Conservation (phyloP, 2,113 vertebrate species). For the Alexandromys fortis region DNA sequence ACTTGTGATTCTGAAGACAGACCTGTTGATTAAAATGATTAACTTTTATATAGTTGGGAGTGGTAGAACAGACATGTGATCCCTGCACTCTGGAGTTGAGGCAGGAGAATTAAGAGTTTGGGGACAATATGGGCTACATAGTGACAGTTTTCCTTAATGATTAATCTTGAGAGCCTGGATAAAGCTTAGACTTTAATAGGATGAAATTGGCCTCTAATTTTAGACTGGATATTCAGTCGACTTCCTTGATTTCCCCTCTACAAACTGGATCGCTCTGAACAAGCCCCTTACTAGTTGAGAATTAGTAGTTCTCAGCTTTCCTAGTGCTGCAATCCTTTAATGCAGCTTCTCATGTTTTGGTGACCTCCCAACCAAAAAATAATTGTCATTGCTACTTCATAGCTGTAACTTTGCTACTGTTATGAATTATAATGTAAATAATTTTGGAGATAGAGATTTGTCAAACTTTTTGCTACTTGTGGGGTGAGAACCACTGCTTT, state of each 20-base stretch:
- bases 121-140: neutral
- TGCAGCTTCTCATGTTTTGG: neutral
- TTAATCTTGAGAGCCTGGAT: neutral
- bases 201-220: neutral
- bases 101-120: neutral
- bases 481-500: neutral
- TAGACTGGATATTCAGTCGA: neutral
- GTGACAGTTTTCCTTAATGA: neutral
- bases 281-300: neutral
- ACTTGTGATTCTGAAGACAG: neutral
- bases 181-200: neutral
- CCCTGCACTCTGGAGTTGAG: neutral
- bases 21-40: neutral
- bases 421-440: neutral
- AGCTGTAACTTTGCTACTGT: neutral
- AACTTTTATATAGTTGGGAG: neutral
- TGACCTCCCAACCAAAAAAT: neutral
- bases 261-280: neutral
- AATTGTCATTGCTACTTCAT: neutral
- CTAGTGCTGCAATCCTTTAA: neutral
- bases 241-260: neutral
- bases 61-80: neutral
- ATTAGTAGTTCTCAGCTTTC: neutral
- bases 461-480: neutral
- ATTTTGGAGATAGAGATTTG: neutral